These are phyloP conservation scores for Ispidina picta DNA, from an alignment of 2,797 vertebrate species.

Conservation along the genomic window DNA sequence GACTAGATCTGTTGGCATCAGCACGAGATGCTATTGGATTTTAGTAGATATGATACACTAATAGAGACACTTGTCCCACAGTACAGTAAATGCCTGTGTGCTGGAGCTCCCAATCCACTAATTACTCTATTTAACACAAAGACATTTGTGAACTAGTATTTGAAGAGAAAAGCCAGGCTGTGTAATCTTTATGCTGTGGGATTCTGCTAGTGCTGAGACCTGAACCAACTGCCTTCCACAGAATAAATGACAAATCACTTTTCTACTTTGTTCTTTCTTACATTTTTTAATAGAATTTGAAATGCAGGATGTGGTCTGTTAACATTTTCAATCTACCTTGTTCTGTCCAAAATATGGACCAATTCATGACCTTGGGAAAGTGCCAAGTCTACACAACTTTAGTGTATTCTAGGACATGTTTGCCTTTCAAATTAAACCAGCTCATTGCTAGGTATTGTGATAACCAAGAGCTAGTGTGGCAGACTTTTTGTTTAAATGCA, in stretches of 20 bases:
- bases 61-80: not conserved
- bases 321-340: not conserved
- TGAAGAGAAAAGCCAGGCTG: not conserved
- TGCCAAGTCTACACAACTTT: not conserved
- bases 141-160: not conserved
- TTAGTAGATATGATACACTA: not conserved
- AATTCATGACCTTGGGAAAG: not conserved
- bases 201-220: not conserved
- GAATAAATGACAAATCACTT: not conserved
- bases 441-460: not conserved
- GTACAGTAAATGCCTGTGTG: not conserved
- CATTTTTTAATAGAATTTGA: not conserved
- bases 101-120: slow-evolving; percentile 50
- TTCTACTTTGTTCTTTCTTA: not conserved
- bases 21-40: not conserved
- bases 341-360: not conserved
- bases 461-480: not conserved
- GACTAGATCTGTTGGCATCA: not conserved
- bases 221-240: not conserved
- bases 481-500: not conserved
- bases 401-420: not conserved
- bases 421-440: not conserved
- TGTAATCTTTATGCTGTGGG: not conserved
- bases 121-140: slow-evolving; percentile 39
- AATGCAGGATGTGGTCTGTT: not conserved